Conservation (phyloP, 2,888 invertebrate species). For the Limnephilus lunatus region DNA sequence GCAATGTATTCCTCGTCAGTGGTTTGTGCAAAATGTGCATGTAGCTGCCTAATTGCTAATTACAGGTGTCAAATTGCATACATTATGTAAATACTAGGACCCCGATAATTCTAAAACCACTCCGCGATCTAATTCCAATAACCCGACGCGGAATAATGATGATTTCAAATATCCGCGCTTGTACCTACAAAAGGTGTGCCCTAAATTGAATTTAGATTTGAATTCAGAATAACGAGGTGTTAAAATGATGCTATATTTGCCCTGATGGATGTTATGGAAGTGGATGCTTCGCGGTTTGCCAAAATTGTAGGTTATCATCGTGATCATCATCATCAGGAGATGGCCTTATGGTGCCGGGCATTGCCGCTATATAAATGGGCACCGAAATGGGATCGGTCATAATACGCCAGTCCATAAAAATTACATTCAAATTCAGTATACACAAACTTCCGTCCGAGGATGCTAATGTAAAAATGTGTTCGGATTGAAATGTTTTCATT, state of each 20-base stretch:
- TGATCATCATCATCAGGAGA: constrained; percentile 3
- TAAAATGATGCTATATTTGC: constrained; percentile 56
- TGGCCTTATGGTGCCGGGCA: constrained; percentile 19
- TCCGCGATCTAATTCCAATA: constrained; percentile 22
- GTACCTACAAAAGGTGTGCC: constrained; percentile 22
- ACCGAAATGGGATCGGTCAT: constrained; percentile 24
- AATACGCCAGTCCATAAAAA: constrained; percentile 24
- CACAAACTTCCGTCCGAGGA: constrained; percentile 14
- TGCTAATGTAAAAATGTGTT: not conserved
- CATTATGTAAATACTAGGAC: not conserved
- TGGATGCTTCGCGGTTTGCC: constrained; percentile 55
- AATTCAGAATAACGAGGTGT: constrained; percentile 57
- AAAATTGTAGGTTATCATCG: constrained; percentile 59
- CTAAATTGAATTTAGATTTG: constrained; percentile 56
- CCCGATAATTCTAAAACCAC: not conserved
- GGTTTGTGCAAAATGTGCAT: not conserved
- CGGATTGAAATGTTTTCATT: not conserved
- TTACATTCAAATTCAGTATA: constrained; percentile 16
- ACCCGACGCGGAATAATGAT: constrained; percentile 19
- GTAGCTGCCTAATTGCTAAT: not conserved
- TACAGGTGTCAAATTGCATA: not conserved
- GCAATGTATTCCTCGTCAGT: not conserved
- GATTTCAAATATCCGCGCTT: not conserved
- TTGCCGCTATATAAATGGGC: constrained; percentile 12
- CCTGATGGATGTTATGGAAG: constrained; percentile 49